Conservation (phyloP, 2,888 invertebrate species). For the Nomada fucata region DNA sequence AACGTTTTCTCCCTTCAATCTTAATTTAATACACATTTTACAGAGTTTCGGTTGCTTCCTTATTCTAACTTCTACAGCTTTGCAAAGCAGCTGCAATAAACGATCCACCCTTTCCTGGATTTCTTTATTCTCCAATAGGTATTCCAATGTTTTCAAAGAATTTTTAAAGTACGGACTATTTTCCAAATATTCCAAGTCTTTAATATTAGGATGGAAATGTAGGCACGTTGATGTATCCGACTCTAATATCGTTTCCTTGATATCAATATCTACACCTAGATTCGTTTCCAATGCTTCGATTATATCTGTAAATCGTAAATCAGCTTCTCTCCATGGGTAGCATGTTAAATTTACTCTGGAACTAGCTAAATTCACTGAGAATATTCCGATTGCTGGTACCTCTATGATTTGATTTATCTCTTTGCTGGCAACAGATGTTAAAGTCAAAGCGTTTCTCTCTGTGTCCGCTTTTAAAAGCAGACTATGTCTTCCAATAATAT, state of each 20-base stretch:
- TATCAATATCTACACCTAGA: constrained; percentile 77
- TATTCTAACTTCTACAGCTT: constrained; percentile 87
- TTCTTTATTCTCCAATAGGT: constrained; percentile 81
- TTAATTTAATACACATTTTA: constrained; percentile 85
- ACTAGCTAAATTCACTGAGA: constrained; percentile 84
- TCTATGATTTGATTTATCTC: constrained; percentile 85
- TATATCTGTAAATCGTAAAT: constrained; percentile 79
- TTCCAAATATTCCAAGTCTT: constrained; percentile 72
- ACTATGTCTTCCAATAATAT: constrained; percentile 94
- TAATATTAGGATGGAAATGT: constrained; percentile 77
- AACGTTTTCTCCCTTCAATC: constrained; percentile 57
- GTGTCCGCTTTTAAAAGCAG: constrained; percentile 87
- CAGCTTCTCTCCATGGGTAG: constrained; percentile 83
- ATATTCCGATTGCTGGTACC: constrained; percentile 88
- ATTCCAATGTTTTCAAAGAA: constrained; percentile 82
- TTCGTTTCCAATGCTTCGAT: constrained; percentile 80
- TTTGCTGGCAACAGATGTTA: constrained; percentile 82
- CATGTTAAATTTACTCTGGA: constrained; percentile 82
- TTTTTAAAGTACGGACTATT: constrained; percentile 73
- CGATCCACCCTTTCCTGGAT: constrained; percentile 84
- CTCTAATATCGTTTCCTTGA: constrained; percentile 73
- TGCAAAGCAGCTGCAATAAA: constrained; percentile 85
- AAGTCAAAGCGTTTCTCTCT: constrained; percentile 65
- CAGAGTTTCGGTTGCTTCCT: constrained; percentile 88
- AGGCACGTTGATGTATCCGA: constrained; percentile 60